Evolutionary conservation across 2,888 invertebrate genomes (phyloP).

Genomic region (Melinaea marsaeus): DNA sequence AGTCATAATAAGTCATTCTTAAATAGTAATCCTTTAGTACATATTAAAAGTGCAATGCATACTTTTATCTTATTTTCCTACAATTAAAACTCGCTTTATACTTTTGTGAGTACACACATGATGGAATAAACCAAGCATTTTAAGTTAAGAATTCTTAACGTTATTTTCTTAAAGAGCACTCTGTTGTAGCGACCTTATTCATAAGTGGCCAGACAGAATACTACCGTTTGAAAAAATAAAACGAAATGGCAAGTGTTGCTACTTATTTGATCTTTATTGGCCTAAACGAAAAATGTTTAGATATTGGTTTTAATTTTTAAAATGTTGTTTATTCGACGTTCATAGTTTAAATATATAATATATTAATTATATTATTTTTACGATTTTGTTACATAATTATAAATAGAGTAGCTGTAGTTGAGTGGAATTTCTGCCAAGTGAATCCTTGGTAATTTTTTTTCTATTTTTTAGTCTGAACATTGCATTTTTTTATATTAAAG

Average conservation of each 20-base stretch:
- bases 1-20: too few relatives aligned
- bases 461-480: slow-evolving; percentile 30
- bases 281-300: too few relatives aligned
- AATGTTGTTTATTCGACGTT: not conserved
- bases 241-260: not conserved
- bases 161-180: not conserved
- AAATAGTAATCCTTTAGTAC: too few relatives aligned
- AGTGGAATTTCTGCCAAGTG: slow-evolving; percentile 7
- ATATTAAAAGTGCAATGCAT: too few relatives aligned
- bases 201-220: not conserved
- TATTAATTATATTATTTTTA: not conserved
- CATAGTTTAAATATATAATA: not conserved
- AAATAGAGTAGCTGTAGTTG: not conserved
- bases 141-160: too few relatives aligned
- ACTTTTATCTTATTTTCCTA: too few relatives aligned
- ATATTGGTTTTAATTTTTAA: not conserved
- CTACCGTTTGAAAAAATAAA: not conserved
- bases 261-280: too few relatives aligned
- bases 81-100: too few relatives aligned
- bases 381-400: not conserved
- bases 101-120: too few relatives aligned
- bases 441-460: slow-evolving; percentile 32
- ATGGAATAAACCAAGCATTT: too few relatives aligned
- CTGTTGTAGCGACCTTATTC: not conserved
- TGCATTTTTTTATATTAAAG: not conserved